Evolutionary conservation across 1,140 invertebrate species (phyloP), one percentile per base, ranked within the genome.

Genomic region (Macrobrachium nipponense): DNA sequence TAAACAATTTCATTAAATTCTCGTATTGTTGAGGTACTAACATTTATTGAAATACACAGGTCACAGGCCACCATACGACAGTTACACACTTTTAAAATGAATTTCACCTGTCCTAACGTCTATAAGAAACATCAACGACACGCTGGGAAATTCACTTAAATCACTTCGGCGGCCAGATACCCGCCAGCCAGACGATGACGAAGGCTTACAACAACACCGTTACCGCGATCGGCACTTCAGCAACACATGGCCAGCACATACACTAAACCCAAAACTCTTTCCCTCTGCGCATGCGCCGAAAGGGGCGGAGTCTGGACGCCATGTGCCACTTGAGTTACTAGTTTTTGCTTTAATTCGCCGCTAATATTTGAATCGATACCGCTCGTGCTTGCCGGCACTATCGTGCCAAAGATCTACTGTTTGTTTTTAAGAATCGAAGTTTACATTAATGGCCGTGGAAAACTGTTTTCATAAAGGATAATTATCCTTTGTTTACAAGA

Each of bases 241-340:
- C 68, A 70, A 70, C 68, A 70, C 68, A 70, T 70, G 68, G 68
- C 23, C 5, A 51, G 51, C 51, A 51, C 51, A 51, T 51, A 51
- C 51, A 51, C 51, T 51, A 51, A 51, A 51, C 51, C 51, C 7
- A 12, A 51, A 12, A 51, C 8, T 51, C 51, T 44, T n/a, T 23
- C 36, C 59, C 81, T 62, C 72, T 83, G 81, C 81, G 81, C 81
- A 83, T 83, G 81, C 75, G 81, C 61, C 18, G 36, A 23, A n/a
- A n/a, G 72, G 81, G 81, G 81, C 72, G 72, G 81, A 60, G 81
- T 43, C 43, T 58, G 8, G 43, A 20, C 73, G 81, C 81, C 81
- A 77, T 76, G 73, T 83, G 81, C 81, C 60, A 51, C 59, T 27
- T 73, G 58, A 64, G 81, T 77, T 83, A 77, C 72, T 75, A 83